Conservation (phyloP, 2,113 vertebrate species). For the Amia ocellicauda region DNA sequence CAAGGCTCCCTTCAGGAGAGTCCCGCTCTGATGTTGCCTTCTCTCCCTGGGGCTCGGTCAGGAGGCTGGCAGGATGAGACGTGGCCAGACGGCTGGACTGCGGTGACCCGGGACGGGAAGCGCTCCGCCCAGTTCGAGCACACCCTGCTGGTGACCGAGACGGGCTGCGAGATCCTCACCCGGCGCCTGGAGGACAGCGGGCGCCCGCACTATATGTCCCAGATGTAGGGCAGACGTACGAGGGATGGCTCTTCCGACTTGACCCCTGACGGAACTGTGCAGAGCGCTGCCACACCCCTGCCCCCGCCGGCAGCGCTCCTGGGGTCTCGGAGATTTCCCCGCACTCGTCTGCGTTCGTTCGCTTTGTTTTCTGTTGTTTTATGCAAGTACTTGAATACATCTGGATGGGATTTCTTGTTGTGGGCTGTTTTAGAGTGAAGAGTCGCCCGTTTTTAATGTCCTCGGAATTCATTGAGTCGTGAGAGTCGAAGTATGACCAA, state of each 20-base stretch:
- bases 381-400: conserved; percentile 63
- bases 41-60: conserved; percentile 41
- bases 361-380: conserved; percentile 45
- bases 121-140: conserved; percentile 98
- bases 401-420: conserved; percentile 34
- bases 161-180: conserved; percentile 92
- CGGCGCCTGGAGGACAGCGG: conserved; percentile 77
- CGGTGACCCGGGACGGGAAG: conserved; percentile 90
- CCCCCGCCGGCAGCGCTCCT: neutral
- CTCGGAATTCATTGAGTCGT: neutral
- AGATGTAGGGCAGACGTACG: conserved; percentile 61
- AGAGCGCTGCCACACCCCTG: neutral
- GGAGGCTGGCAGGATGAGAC: conserved; percentile 98
- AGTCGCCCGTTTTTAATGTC: neutral
- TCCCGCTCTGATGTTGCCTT: neutral
- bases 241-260: conserved; percentile 41
- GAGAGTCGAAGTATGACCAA: neutral
- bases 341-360: too few species aligned
- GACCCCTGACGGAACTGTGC: conserved; percentile 13
- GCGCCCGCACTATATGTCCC: conserved; percentile 85
- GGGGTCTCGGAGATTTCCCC: conserved; percentile 23
- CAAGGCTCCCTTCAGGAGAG: too few species aligned
- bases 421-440: conserved; percentile 45
- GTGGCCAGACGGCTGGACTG: conserved; percentile 97
- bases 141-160: conserved; percentile 92